A percentile compares a stretch with the other conserved stretches of the same genome.
Evolutionary conservation across 2,888 invertebrate species (phyloP).

Genomic region (Aleiodes alternator): DNA sequence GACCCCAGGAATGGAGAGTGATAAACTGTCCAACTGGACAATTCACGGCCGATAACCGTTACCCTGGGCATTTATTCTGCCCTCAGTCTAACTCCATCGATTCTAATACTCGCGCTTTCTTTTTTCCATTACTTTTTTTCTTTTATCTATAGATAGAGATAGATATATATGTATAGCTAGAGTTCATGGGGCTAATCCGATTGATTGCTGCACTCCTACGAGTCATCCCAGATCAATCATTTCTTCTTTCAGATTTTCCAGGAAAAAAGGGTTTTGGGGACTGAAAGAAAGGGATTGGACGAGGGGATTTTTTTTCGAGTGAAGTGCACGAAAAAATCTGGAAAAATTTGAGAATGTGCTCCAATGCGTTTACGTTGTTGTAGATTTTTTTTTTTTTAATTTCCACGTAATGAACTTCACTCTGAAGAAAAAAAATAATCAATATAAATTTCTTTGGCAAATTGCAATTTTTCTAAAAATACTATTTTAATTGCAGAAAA

Average conservation of each 20-base stretch:
- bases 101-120: background rate
- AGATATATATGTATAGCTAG: no score
- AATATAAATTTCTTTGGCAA: no score
- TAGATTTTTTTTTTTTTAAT: no score
- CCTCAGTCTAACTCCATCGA: conserved; percentile 17
- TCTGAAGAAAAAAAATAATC: no score
- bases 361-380: no score
- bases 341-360: no score
- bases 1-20: conserved; percentile 15
- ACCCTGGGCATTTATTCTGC: conserved; percentile 8
- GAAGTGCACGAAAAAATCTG: background rate
- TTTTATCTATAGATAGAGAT: no score
- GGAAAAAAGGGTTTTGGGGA: background rate
- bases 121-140: background rate
- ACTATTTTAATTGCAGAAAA: no score
- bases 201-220: conserved; percentile 15
- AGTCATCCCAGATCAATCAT: conserved; percentile 24
- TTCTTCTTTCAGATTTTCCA: background rate
- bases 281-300: background rate
- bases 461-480: no score
- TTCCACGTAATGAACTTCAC: no score
- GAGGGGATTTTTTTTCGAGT: no score
- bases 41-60: conserved; percentile 18
- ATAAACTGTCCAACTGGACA: conserved; percentile 26
- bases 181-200: background rate